These are phyloP conservation scores for Porites australiensis DNA, from an alignment of 64 coral and sea anemone species.

Conservation along the genomic window DNA sequence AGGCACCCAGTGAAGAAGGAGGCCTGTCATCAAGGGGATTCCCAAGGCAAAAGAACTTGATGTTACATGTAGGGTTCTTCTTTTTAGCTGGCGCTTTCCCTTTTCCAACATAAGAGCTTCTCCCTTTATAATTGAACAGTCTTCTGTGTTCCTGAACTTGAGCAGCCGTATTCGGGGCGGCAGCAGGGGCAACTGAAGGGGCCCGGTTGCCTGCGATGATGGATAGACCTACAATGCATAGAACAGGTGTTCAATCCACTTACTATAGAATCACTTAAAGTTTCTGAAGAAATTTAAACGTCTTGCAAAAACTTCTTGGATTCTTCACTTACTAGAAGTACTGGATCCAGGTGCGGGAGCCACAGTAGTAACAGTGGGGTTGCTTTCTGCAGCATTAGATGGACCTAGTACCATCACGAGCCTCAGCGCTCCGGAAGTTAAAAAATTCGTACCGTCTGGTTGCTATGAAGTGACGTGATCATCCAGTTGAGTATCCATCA, in stretches of 20 bases:
- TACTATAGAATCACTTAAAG: neutral
- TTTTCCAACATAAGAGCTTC: constrained; percentile 35
- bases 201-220: neutral
- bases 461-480: too few relatives aligned
- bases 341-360: neutral
- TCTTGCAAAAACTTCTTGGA: neutral
- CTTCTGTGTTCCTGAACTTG: constrained; percentile 50
- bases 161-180: constrained; percentile 1
- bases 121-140: constrained; percentile 46
- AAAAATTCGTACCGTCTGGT: too few relatives aligned
- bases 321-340: neutral
- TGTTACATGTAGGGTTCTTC: constrained; percentile 16
- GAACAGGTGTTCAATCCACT: neutral
- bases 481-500: too few relatives aligned
- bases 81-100: constrained; percentile 44
- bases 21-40: constrained; percentile 17
- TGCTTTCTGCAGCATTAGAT: neutral
- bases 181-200: neutral
- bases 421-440: too few relatives aligned
- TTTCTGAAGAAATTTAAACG: neutral
- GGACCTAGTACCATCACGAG: neutral
- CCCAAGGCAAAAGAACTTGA: constrained; percentile 63
- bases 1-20: constrained; percentile 36
- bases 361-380: neutral
- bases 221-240: neutral